Evolutionary conservation across 2,797 vertebrate species (phyloP), one percentile per base, ranked within the genome.

Genomic region (Acanthurus lineatus): DNA sequence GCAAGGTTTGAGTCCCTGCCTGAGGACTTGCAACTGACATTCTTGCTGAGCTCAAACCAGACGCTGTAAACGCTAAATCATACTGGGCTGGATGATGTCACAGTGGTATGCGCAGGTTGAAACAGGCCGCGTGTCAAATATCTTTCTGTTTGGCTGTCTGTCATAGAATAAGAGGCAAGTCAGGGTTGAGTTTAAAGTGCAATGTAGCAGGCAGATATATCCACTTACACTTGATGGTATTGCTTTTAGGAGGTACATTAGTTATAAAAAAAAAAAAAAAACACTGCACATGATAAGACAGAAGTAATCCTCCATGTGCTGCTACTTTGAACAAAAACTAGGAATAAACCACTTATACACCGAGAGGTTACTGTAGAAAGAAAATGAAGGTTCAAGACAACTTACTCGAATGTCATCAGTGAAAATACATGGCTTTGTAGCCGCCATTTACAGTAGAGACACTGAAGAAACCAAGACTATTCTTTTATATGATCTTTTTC

Each of bases 171-270:
- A 68, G 32, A 53, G 28, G 19, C 47, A 77, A 73, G 71, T 59
- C 71, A 45, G 54, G 78, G 59, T 75, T 73, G 63, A 63, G 54
- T 72, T 77, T 69, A 35, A 65, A 69, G 82, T 76, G 65, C 76
- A 76, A 71, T 74, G 77, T 76, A 75, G 68, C 49, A 53, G 75
- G 64, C 25, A 49, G 57, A 57, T 16, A 60, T 9, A 65, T 72
- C 51, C 66, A 64, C 71, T 79, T 63, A 32, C 61, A 82, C 87
- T 77, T 75, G 73, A 85, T 80, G 54, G 71, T 61, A 81, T 76
- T 83, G 76, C 87, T 91, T 83, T 83, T 76, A 84, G 83, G 67
- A 76, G 68, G 73, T 54, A 83, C 70, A 61, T 74, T 20, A 32
- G 61, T 74, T 20, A n/a, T 25, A 25, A 25, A 25, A 25, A 25